phyloP scores from a whole-genome alignment of 2,888 invertebrate genomes.

The Octodonta nipae region DNA sequence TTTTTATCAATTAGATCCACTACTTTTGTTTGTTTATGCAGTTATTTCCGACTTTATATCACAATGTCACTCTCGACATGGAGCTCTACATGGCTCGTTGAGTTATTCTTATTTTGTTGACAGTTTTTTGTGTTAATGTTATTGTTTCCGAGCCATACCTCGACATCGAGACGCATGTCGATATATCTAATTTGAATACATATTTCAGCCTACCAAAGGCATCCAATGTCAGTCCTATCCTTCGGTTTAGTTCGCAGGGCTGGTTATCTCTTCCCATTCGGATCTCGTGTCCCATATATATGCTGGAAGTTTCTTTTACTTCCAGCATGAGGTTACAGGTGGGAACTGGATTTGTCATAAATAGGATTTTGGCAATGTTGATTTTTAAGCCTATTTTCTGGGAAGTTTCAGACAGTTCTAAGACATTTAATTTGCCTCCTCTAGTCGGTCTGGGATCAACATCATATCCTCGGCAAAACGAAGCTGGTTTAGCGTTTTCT shows the following conservation, averaged over 20 bases:
- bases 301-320: neutral
- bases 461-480: too few species aligned
- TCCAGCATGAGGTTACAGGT: too few species aligned
- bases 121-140: neutral
- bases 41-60: slow-evolving; percentile 1
- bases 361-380: too few species aligned
- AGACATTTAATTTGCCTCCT: too few species aligned
- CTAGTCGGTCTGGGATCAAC: too few species aligned
- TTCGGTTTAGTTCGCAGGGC: slow-evolving; percentile 2
- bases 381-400: too few species aligned
- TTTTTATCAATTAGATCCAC: neutral
- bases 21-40: neutral
- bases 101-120: too few species aligned
- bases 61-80: slow-evolving; percentile 1
- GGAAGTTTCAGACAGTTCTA: too few species aligned
- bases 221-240: too few species aligned
- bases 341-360: too few species aligned
- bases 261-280: slow-evolving; percentile 3
- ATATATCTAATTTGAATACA: neutral
- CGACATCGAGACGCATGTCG: neutral
- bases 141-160: slow-evolving; percentile 1
- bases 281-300: slow-evolving; percentile 3
- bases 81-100: slow-evolving; percentile 3
- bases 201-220: neutral
- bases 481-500: too few species aligned